Conservation (phyloP, 2,888 invertebrate species). For the Dynastes tityus region DNA sequence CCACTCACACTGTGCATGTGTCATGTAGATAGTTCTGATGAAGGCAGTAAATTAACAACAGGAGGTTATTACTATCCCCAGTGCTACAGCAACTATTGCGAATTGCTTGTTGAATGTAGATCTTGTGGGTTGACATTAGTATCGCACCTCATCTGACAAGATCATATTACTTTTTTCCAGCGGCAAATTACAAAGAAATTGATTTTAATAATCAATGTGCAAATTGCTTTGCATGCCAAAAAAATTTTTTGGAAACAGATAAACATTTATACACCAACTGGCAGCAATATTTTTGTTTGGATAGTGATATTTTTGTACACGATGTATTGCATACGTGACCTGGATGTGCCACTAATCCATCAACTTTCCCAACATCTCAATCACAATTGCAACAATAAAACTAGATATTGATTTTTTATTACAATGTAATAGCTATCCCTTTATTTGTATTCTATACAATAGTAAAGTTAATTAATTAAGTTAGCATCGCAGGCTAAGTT, state of each 20-base stretch:
- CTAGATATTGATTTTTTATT: slow-evolving; percentile 14
- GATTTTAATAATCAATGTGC: slow-evolving; percentile 74
- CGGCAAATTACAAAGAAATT: slow-evolving; percentile 87
- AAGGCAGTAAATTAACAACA: slow-evolving; percentile 79
- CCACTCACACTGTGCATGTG: slow-evolving; percentile 94
- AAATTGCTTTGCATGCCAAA: slow-evolving; percentile 84
- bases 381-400: slow-evolving; percentile 21
- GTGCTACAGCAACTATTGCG: slow-evolving; percentile 98
- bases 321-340: slow-evolving; percentile 97
- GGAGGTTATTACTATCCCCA: slow-evolving; percentile 94
- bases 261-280: slow-evolving; percentile 89
- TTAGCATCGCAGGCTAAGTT: too few relatives aligned
- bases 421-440: slow-evolving; percentile 8
- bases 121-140: slow-evolving; percentile 96
- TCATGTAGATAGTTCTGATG: slow-evolving; percentile 85
- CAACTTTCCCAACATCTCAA: slow-evolving; percentile 68
- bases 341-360: slow-evolving; percentile 87
- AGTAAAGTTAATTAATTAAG: slow-evolving; percentile 14
- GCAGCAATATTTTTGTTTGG: slow-evolving; percentile 87
- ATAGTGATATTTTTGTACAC: slow-evolving; percentile 96
- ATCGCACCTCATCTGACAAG: slow-evolving; percentile 98
- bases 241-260: slow-evolving; percentile 78
- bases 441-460: slow-evolving; percentile 29
- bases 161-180: slow-evolving; percentile 97
- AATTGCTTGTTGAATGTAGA: slow-evolving; percentile 96